Evolutionary conservation across 2,113 vertebrate genomes (phyloP).

Genomic region (Odontesthes bonariensis): DNA sequence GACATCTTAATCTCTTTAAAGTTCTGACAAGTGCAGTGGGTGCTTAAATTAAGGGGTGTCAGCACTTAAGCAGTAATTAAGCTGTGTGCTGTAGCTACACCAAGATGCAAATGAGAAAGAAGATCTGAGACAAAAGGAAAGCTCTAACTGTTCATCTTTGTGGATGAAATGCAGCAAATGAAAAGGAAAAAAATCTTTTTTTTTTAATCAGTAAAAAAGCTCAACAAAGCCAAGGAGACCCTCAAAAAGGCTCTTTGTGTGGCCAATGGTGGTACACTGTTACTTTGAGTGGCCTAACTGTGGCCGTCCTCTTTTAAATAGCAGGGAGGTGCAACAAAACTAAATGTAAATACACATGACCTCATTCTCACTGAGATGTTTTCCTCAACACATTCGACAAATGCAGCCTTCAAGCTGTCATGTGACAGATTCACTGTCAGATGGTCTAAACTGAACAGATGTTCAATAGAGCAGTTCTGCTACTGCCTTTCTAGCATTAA

Average conservation of each 20-base stretch:
- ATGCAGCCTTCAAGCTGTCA: background rate
- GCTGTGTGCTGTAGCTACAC: background rate
- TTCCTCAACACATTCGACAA: background rate
- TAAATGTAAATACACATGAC: background rate
- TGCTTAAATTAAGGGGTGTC: background rate
- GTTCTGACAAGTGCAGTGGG: background rate
- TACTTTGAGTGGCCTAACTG: background rate
- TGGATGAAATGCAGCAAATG: conserved; percentile 1
- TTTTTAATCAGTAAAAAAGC: background rate
- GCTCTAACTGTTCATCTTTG: conserved; percentile 1
- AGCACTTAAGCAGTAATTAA: background rate
- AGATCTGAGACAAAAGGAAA: background rate
- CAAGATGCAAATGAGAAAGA: background rate
- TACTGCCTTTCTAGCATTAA: conserved; percentile 39
- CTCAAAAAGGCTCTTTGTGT: conserved; percentile 9
- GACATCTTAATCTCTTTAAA: background rate
- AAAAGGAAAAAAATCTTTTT: background rate
- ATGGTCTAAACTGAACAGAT: conserved; percentile 33
- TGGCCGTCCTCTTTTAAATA: background rate
- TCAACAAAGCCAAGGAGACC: background rate
- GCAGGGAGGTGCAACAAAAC: background rate
- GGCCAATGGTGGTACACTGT: background rate
- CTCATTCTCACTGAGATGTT: background rate
- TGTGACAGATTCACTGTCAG: background rate
- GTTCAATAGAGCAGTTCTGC: background rate